A percentile compares a stretch with the other conserved stretches of the same genome.
phyloP scores from a whole-genome alignment of 2,797 vertebrate species.

The Syndactyla subalaris region DNA sequence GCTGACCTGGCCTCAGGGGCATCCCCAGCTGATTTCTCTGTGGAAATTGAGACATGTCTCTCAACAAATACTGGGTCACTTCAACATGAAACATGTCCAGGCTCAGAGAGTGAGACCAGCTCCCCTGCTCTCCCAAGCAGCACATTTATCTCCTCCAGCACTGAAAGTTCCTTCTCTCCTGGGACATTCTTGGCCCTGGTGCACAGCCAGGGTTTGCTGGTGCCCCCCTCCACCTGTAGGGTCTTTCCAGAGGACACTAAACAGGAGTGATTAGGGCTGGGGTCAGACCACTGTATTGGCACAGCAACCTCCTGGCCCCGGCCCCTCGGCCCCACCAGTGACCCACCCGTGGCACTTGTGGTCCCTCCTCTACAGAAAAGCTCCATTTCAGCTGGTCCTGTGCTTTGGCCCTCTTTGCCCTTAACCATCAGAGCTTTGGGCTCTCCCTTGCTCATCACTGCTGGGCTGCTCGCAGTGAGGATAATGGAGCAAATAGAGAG shows the following conservation, averaged over 20 bases:
- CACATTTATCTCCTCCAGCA: background rate
- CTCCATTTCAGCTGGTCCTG: background rate
- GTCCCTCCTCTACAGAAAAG: background rate
- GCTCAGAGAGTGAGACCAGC: background rate
- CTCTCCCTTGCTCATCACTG: background rate
- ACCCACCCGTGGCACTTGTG: background rate
- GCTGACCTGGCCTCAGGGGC: background rate
- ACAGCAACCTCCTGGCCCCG: background rate
- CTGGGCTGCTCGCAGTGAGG: background rate
- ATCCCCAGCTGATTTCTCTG: background rate
- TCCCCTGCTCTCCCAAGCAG: background rate
- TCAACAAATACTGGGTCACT: background rate
- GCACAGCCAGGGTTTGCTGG: background rate
- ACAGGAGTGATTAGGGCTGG: fast-evolving
- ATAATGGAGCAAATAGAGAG: background rate
- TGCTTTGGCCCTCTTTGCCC: background rate
- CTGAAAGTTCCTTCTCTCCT: background rate
- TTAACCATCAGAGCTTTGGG: background rate
- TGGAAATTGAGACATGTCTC: background rate
- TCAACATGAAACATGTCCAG: background rate
- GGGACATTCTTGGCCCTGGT: too few species aligned
- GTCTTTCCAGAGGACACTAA: background rate
- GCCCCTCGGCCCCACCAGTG: background rate
- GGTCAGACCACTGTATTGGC: fast-evolving
- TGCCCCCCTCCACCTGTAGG: background rate